Percentiles rank a stretch among this genome's conserved stretches.
These are phyloP conservation scores for Zygothrica quintamaculata DNA, from an alignment of 2,888 invertebrate genomes.

Conservation along the genomic window DNA sequence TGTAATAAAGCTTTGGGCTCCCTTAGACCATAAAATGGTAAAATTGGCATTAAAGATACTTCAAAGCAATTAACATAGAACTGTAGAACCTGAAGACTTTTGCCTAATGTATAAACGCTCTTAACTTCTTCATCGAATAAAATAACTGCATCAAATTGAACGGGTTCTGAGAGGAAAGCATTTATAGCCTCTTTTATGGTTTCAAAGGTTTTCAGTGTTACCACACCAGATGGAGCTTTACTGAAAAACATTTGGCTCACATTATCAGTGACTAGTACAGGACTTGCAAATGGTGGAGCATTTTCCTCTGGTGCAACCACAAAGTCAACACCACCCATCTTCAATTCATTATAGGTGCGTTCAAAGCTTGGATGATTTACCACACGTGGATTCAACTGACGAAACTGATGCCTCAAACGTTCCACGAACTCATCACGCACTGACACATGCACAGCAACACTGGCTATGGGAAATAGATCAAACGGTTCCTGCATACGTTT, in stretches of 20 bases:
- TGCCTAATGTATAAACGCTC: conserved; percentile 73
- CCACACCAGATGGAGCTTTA: conserved; percentile 54
- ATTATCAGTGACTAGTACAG: conserved; percentile 72
- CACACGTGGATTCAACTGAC: conserved; percentile 55
- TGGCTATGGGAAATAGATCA: conserved; percentile 61
- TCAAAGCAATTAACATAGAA: conserved; percentile 81
- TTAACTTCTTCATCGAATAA: conserved; percentile 78
- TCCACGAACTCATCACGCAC: conserved; percentile 67
- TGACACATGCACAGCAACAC: conserved; percentile 78
- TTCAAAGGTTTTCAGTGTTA: conserved; percentile 74
- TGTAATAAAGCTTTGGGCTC: conserved; percentile 50
- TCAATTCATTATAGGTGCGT: conserved; percentile 42
- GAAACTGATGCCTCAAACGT: conserved; percentile 63
- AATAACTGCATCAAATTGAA: conserved; percentile 54
- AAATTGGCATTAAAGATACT: conserved; percentile 55
- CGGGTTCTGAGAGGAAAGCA: conserved; percentile 32
- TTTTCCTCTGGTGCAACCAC: conserved; percentile 50
- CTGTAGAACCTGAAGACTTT: conserved; percentile 47
- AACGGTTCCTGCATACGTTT: conserved; percentile 75
- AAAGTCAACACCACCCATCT: conserved; percentile 48
- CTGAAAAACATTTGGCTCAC: conserved; percentile 70
- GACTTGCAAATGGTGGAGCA: conserved; percentile 53
- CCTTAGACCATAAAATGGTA: conserved; percentile 25
- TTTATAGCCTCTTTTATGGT: conserved; percentile 48
- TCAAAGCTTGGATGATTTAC: conserved; percentile 47